Conservation (phyloP, 2,797 vertebrate genomes). For the Rhincodon typus region DNA sequence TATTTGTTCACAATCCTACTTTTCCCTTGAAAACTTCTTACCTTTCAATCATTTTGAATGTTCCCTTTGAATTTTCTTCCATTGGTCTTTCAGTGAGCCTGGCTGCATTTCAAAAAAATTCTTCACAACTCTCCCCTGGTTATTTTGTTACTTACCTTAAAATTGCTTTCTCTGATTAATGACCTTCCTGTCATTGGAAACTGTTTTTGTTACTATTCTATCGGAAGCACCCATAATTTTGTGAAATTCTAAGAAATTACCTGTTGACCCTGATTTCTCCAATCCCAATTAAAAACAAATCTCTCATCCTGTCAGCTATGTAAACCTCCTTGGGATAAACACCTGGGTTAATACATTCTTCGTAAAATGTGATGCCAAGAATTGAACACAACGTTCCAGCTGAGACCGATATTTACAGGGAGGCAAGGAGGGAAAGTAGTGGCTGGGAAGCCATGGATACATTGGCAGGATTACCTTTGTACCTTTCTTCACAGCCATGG, state of each 20-base stretch:
- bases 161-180: background rate
- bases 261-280: background rate
- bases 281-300: no score
- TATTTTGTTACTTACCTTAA: background rate
- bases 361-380: no score
- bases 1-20: background rate
- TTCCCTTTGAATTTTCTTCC: background rate
- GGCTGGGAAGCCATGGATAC: no score
- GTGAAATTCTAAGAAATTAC: background rate
- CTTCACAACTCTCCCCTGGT: background rate
- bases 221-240: background rate
- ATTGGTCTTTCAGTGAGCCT: background rate
- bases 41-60: background rate
- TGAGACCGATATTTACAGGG: no score
- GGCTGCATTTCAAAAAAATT: background rate
- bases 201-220: background rate
- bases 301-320: no score
- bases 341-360: no score
- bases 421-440: no score
- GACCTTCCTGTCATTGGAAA: background rate
- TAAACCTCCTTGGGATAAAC: no score
- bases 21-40: background rate
- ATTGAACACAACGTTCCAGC: no score
- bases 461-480: no score
- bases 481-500: no score